phyloP scores from a whole-genome alignment of 2,888 invertebrate species.

The Nomada goodeniana region DNA sequence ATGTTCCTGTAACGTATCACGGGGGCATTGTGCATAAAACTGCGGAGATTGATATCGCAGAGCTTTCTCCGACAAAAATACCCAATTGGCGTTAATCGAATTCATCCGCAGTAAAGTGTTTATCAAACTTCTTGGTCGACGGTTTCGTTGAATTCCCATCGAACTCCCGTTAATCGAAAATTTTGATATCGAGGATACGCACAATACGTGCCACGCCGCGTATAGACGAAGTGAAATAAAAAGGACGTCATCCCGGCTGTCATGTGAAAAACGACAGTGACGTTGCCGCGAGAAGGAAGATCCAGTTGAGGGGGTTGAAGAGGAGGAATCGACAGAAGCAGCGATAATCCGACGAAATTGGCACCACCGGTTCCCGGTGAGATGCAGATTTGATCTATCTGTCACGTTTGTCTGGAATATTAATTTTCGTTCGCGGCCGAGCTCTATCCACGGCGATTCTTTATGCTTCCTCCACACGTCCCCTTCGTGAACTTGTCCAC shows the following conservation, averaged over 20 bases:
- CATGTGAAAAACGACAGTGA: background rate
- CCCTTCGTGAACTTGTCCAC: constrained; percentile 31
- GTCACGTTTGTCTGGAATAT: constrained; percentile 84
- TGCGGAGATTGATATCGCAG: no score
- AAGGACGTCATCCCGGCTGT: background rate
- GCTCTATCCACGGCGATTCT: constrained; percentile 66
- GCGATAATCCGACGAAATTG: constrained; percentile 82
- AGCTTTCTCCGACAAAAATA: no score
- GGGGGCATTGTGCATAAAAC: no score
- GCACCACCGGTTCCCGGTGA: constrained; percentile 77
- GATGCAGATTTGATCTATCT: constrained; percentile 84
- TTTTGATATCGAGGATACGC: no score
- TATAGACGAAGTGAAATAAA: background rate
- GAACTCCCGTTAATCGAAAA: no score
- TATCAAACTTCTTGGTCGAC: no score
- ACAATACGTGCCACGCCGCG: background rate
- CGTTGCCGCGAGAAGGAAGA: constrained; percentile 21
- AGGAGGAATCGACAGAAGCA: constrained; percentile 36
- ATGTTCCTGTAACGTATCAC: no score
- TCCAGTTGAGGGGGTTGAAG: constrained; percentile 20
- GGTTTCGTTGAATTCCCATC: no score
- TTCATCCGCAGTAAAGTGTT: no score
- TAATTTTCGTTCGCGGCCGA: constrained; percentile 77
- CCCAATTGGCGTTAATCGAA: no score
- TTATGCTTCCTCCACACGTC: constrained; percentile 67